Evolutionary conservation across 2,113 vertebrate species (phyloP).

Genomic region (Ibidorhyncha struthersii): DNA sequence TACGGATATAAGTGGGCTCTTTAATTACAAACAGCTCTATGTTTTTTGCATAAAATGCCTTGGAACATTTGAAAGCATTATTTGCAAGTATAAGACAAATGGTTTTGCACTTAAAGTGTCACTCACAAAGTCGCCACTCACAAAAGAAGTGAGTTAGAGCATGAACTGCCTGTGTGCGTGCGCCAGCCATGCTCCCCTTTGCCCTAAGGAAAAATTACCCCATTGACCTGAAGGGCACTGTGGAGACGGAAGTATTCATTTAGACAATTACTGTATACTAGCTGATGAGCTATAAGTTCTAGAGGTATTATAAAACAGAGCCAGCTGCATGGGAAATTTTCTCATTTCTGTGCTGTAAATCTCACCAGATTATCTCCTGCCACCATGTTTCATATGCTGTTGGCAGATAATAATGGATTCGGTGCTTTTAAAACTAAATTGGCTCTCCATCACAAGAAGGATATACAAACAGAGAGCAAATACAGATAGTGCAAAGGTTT

Average conservation of each 20-base stretch:
- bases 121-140: not conserved
- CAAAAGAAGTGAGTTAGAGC: not conserved
- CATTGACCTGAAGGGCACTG: not conserved
- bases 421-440: not conserved
- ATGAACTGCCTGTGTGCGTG: fast-evolving
- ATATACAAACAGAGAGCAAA: not conserved
- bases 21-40: not conserved
- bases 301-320: not conserved
- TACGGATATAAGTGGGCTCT: not conserved
- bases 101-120: not conserved
- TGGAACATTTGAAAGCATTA: fast-evolving
- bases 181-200: not conserved
- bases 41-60: not conserved
- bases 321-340: not conserved
- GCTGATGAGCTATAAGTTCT: not conserved
- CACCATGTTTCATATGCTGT: not conserved
- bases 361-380: not conserved
- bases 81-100: not conserved
- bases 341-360: not conserved
- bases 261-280: not conserved
- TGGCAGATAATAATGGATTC: not conserved
- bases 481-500: not conserved
- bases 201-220: not conserved
- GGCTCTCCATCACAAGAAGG: not conserved
- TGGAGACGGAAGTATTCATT: not conserved